Percentiles rank a stretch among this genome's conserved stretches.
Conservation (phyloP, 1,140 invertebrate genomes). For the Tetraneura akinire region DNA sequence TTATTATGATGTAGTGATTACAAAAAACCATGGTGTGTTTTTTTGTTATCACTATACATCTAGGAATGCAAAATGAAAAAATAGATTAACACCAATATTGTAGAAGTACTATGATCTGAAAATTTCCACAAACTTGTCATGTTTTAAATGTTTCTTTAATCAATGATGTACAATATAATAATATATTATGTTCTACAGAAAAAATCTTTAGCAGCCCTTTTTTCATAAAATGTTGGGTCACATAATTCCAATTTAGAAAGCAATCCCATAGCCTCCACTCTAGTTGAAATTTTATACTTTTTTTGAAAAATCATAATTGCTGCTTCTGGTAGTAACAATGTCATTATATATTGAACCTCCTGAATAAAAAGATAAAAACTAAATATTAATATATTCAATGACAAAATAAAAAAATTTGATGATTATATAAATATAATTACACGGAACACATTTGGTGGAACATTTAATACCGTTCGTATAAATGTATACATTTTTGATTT, state of each 20-base stretch:
- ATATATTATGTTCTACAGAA: neutral
- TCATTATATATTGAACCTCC: neutral
- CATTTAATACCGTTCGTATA: neutral
- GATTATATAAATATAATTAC: neutral
- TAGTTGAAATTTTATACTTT: neutral
- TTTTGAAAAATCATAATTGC: conserved; percentile 14
- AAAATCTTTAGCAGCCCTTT: neutral
- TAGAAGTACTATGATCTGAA: too few species aligned
- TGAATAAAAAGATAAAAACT: neutral
- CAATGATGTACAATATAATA: neutral
- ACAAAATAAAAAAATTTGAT: neutral
- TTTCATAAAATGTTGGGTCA: neutral
- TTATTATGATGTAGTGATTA: too few species aligned
- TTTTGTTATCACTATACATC: too few species aligned
- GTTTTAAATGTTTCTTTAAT: too few species aligned
- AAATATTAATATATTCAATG: neutral
- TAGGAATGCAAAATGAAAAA: too few species aligned
- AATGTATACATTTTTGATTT: neutral
- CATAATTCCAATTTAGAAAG: neutral
- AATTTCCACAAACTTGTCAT: too few species aligned
- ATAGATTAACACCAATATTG: too few species aligned
- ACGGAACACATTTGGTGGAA: neutral
- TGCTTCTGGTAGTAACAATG: neutral
- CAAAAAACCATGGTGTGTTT: too few species aligned
- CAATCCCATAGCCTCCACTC: neutral